Evolutionary conservation across 1,140 invertebrate genomes (phyloP).

Genomic region (Campoletis sonorensis): DNA sequence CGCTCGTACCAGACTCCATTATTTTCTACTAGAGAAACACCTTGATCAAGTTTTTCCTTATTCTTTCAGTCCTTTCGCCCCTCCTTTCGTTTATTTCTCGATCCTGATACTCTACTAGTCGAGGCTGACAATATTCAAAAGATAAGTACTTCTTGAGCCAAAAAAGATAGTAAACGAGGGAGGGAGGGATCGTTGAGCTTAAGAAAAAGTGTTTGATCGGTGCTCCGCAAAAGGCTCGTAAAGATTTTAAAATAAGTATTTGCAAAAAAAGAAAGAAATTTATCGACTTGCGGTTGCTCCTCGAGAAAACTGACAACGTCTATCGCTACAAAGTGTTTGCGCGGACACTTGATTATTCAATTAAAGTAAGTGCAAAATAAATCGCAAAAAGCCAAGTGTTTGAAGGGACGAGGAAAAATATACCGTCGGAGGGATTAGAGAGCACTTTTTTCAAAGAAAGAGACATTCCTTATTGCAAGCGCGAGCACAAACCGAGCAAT

Average conservation of each 20-base stretch:
- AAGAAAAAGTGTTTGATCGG: not conserved
- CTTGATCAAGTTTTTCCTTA: not conserved
- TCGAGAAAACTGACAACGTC: too few relatives aligned
- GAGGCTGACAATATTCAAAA: not conserved
- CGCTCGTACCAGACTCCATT: constrained; percentile 9
- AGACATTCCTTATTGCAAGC: not conserved
- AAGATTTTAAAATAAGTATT: not conserved
- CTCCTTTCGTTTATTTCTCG: constrained; percentile 1
- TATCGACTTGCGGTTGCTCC: not conserved
- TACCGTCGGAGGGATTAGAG: not conserved
- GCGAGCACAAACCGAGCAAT: not conserved
- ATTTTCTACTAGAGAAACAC: constrained; percentile 17
- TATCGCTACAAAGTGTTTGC: too few relatives aligned
- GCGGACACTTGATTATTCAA: not conserved
- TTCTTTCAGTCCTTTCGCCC: not conserved
- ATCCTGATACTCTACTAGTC: not conserved
- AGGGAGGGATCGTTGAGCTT: too few relatives aligned
- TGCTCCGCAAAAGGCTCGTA: not conserved
- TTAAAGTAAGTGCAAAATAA: constrained; percentile 15
- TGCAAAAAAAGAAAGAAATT: not conserved
- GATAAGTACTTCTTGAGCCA: not conserved
- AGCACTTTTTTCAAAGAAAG: not conserved
- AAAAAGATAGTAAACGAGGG: not conserved
- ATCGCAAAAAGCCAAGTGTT: not conserved
- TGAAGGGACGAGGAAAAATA: not conserved